Percentiles rank a stretch among this genome's conserved stretches.
phyloP scores from a whole-genome alignment of 2,888 invertebrate genomes.

The Tanypteryx hageni region DNA sequence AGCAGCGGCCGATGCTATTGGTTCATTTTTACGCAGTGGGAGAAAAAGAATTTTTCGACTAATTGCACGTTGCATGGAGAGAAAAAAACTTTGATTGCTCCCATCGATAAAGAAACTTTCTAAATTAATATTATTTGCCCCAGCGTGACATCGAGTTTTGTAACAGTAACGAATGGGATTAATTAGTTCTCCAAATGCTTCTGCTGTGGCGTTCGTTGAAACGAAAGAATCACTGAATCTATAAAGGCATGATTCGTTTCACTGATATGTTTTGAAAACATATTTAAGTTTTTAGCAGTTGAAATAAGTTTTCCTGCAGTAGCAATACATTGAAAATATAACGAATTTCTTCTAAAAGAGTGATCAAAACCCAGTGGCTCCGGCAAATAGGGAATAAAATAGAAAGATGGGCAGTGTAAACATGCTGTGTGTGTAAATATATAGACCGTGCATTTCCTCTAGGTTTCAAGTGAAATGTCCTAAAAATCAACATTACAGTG shows the following conservation, averaged over 20 bases:
- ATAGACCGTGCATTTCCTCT: too few species aligned
- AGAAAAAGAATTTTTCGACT: not conserved
- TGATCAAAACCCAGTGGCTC: too few species aligned
- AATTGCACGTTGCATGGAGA: not conserved
- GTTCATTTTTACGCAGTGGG: not conserved
- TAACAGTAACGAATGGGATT: not conserved
- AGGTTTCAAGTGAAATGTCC: too few species aligned
- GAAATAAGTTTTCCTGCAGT: too few species aligned
- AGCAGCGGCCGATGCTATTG: not conserved
- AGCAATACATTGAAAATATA: too few species aligned
- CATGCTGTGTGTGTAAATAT: too few species aligned
- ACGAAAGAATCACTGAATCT: not conserved
- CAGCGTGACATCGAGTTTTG: not conserved
- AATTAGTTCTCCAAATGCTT: not conserved
- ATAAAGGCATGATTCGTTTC: not conserved
- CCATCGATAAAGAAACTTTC: conserved; percentile 2
- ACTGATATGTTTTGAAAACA: too few species aligned
- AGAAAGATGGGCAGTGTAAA: too few species aligned
- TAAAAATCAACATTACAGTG: too few species aligned
- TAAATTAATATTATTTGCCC: not conserved
- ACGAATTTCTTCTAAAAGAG: too few species aligned
- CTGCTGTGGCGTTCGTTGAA: not conserved
- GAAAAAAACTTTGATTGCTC: not conserved
- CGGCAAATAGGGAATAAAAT: too few species aligned
- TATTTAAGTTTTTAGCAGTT: too few species aligned